These are phyloP conservation scores for Muricea muricata DNA, from an alignment of 92 coral and sea anemone species.

Conservation along the genomic window DNA sequence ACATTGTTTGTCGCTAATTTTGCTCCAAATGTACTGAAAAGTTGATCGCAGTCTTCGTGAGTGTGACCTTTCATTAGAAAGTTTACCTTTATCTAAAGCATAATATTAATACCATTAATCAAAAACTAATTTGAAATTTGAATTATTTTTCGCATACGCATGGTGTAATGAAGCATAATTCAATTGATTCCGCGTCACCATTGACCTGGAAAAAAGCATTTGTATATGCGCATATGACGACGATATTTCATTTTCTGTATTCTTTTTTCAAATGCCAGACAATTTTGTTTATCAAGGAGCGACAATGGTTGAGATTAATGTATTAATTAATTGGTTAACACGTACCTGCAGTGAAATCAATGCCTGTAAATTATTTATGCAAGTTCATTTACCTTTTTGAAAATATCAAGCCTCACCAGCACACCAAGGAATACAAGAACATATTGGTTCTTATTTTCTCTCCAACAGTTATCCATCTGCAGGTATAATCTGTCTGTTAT, in stretches of 20 bases:
- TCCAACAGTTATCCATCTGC: conserved; percentile 76
- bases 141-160: too few species aligned
- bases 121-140: too few species aligned
- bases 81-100: conserved; percentile 62
- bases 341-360: too few species aligned
- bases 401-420: neutral
- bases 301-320: too few species aligned
- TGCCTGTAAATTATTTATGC: neutral
- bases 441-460: conserved; percentile 75
- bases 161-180: too few species aligned
- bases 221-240: neutral
- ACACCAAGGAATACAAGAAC: conserved; percentile 39
- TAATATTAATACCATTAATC: neutral
- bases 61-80: conserved; percentile 74
- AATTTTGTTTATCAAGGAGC: too few species aligned
- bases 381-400: neutral
- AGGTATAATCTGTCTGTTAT: conserved; percentile 61
- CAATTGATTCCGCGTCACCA: too few species aligned
- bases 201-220: too few species aligned
- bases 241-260: too few species aligned
- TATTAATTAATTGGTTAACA: too few species aligned
- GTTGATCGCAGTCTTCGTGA: conserved; percentile 68
- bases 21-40: conserved; percentile 65
- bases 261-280: too few species aligned
- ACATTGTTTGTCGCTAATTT: conserved; percentile 42